Percentiles rank a stretch among this genome's conserved stretches.
These are phyloP conservation scores for Sesia bembeciformis DNA, from an alignment of 2,888 invertebrate genomes.

Conservation along the genomic window DNA sequence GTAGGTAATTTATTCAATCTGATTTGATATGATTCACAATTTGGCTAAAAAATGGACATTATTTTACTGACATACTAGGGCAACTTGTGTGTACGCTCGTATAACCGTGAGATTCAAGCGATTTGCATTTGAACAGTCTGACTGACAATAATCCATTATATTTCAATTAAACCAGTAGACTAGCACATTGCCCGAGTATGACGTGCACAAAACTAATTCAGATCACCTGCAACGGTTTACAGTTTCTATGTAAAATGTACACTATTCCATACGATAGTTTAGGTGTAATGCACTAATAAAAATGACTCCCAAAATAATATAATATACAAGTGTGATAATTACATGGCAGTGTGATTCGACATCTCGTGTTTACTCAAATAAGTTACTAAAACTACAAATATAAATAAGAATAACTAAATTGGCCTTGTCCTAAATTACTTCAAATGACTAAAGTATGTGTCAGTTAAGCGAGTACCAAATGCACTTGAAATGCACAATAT, in stretches of 20 bases:
- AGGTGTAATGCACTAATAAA: background rate
- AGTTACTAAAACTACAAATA: background rate
- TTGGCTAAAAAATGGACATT: constrained; percentile 61
- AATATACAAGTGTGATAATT: constrained; percentile 7
- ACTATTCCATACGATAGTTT: background rate
- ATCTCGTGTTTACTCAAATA: background rate
- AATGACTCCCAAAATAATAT: background rate
- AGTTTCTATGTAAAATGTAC: too few species aligned
- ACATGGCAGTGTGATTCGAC: constrained; percentile 28
- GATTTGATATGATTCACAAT: constrained; percentile 70
- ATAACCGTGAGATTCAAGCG: background rate
- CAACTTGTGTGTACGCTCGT: background rate
- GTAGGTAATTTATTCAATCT: constrained; percentile 68
- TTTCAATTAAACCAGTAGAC: background rate
- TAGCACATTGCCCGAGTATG: constrained; percentile 23
- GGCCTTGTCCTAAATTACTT: constrained; percentile 1
- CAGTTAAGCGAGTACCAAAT: too few species aligned
- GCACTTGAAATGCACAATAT: too few species aligned
- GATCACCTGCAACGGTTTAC: too few species aligned
- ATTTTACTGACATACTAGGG: background rate
- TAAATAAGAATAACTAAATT: constrained; percentile 1
- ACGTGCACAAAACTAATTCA: constrained; percentile 31
- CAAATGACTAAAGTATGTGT: background rate
- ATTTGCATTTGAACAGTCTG: too few species aligned
- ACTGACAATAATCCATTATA: too few species aligned